A percentile compares a stretch with the other conserved stretches of the same genome.
Conservation (phyloP, 2,888 invertebrate species). For the Lycia hirtaria region DNA sequence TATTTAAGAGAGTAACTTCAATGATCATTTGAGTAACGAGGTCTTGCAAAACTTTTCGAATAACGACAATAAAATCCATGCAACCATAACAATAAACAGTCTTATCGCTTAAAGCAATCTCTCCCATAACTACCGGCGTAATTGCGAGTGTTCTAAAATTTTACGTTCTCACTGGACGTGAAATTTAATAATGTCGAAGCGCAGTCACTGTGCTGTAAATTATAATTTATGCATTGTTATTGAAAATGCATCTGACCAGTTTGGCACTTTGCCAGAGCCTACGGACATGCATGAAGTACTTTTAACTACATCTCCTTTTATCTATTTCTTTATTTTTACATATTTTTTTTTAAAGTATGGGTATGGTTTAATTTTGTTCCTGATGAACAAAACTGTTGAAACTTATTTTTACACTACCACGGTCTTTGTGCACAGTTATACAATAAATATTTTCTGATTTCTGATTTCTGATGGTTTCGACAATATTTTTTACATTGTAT, state of each 20-base stretch:
- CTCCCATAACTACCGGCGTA: constrained; percentile 1
- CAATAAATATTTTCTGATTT: too few species aligned
- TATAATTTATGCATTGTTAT: constrained; percentile 42
- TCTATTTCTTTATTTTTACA: background rate
- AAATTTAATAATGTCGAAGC: constrained; percentile 9
- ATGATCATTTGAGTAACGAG: too few species aligned
- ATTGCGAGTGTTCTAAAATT: constrained; percentile 8
- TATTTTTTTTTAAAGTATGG: background rate
- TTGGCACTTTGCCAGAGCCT: constrained; percentile 47
- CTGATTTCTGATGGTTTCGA: too few species aligned
- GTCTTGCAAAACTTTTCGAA: background rate
- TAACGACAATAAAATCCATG: background rate
- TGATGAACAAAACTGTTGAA: too few species aligned
- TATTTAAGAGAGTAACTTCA: too few species aligned
- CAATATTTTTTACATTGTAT: too few species aligned
- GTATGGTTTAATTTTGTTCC: background rate
- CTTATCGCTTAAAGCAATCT: constrained; percentile 11
- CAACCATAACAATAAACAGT: constrained; percentile 9
- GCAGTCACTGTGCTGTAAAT: constrained; percentile 4
- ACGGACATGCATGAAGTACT: constrained; percentile 23
- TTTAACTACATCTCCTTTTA: constrained; percentile 7
- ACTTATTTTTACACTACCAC: too few species aligned
- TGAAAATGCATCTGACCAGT: constrained; percentile 47
- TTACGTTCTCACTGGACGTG: constrained; percentile 9
- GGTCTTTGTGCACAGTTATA: too few species aligned